These are phyloP conservation scores for Crocallis elinguaria DNA, from an alignment of 2,888 invertebrate genomes.

Conservation along the genomic window DNA sequence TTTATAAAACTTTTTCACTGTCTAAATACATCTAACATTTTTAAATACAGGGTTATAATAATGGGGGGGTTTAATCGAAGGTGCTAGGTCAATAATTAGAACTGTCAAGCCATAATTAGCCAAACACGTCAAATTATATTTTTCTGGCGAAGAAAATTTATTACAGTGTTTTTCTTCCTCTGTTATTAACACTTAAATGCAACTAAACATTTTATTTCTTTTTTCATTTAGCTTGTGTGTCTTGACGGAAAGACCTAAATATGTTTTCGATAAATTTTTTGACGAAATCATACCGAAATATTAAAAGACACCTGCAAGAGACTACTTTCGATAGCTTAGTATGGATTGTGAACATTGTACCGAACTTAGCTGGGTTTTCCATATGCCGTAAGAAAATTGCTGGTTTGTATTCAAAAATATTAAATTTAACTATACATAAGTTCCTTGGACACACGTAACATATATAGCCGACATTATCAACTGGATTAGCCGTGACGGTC, in stretches of 20 bases:
- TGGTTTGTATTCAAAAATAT: constrained; percentile 40
- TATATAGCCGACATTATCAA: too few species aligned
- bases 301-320: constrained; percentile 42
- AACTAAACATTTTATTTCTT: constrained; percentile 11
- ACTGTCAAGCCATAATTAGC: constrained; percentile 15
- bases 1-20: background rate
- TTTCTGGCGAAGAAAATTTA: constrained; percentile 4
- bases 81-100: constrained; percentile 23
- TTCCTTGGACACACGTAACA: too few species aligned
- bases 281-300: constrained; percentile 28
- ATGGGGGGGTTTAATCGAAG: constrained; percentile 26
- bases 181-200: background rate
- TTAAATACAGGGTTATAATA: constrained; percentile 20
- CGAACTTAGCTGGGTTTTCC: constrained; percentile 57
- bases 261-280: constrained; percentile 37
- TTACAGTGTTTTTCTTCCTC: background rate
- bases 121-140: constrained; percentile 9
- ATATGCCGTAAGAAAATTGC: constrained; percentile 47
- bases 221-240: constrained; percentile 3
- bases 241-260: constrained; percentile 5
- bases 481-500: too few species aligned
- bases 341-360: constrained; percentile 58
- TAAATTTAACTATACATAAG: too few species aligned
- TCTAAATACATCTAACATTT: constrained; percentile 4
- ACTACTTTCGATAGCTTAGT: constrained; percentile 56